Conservation (phyloP, 2,113 vertebrate species). For the Aptenodytes patagonicus region DNA sequence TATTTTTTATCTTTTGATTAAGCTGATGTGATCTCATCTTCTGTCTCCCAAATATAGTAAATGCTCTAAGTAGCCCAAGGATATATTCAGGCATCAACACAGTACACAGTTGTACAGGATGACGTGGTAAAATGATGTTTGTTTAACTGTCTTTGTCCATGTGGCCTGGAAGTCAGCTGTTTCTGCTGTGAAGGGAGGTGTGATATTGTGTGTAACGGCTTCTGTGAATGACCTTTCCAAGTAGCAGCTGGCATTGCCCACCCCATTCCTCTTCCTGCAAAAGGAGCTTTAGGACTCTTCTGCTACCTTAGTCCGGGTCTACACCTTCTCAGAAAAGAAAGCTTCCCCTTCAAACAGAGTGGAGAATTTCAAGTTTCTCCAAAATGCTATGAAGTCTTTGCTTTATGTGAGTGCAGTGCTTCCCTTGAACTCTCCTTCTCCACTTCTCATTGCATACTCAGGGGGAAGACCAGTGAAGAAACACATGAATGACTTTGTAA, state of each 20-base stretch:
- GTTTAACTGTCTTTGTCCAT: neutral
- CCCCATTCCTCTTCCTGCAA: neutral
- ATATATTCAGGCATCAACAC: neutral
- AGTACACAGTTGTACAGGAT: neutral
- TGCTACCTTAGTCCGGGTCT: neutral
- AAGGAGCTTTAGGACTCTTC: neutral
- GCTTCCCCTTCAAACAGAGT: neutral
- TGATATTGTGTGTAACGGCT: rapidly evolving
- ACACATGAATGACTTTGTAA: neutral
- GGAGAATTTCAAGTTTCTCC: neutral
- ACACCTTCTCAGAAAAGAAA: neutral
- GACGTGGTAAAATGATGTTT: neutral
- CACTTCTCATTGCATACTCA: neutral
- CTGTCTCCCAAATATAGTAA: neutral
- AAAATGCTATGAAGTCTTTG: neutral
- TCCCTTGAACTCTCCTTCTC: neutral
- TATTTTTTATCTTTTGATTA: neutral
- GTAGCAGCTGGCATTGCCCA: neutral
- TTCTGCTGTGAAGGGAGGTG: neutral
- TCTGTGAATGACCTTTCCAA: neutral
- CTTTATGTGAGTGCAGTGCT: neutral
- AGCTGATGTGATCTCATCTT: neutral
- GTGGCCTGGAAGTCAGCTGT: neutral
- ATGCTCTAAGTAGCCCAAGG: neutral
- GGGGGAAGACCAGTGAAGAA: neutral